phyloP scores from a whole-genome alignment of 2,113 vertebrate species.

The Triplophysa dalaica region DNA sequence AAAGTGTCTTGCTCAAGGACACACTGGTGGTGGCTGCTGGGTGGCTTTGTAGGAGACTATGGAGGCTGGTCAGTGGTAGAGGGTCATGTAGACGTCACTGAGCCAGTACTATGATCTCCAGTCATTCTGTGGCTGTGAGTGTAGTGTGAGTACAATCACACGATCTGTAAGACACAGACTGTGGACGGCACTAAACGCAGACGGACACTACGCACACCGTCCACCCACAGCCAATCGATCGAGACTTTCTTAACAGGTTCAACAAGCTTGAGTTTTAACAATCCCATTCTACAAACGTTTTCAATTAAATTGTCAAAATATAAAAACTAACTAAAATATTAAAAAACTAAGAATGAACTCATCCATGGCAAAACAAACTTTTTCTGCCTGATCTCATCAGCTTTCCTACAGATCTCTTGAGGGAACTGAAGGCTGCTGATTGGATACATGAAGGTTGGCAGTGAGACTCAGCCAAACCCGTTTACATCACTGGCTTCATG shows the following conservation, averaged over 20 bases:
- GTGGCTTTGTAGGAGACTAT: slow-evolving; percentile 77
- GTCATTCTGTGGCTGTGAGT: slow-evolving; percentile 71
- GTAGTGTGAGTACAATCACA: slow-evolving; percentile 69
- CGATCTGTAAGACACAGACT: slow-evolving; percentile 70
- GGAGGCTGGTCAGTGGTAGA: slow-evolving; percentile 73
- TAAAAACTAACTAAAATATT: no score
- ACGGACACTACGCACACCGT: slow-evolving; percentile 69
- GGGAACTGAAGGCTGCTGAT: slow-evolving; percentile 39
- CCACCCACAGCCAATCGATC: slow-evolving; percentile 29
- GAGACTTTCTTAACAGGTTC: no score
- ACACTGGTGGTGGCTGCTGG: no score
- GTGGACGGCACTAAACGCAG: slow-evolving; percentile 68
- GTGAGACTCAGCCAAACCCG: slow-evolving; percentile 13
- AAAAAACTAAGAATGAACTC: no score
- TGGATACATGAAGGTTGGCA: slow-evolving; percentile 41
- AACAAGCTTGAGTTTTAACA: background rate
- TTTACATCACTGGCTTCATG: slow-evolving; percentile 23
- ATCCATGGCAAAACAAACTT: background rate
- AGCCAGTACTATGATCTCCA: slow-evolving; percentile 81
- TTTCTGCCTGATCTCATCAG: slow-evolving; percentile 9
- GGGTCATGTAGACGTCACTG: slow-evolving; percentile 67
- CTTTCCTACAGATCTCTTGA: slow-evolving; percentile 15
- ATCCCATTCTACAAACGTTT: no score
- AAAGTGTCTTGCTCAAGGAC: no score
- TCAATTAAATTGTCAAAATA: no score